Conservation (phyloP, 53 echinoderm and acorn worm genomes). For the Paracentrotus lividus region DNA sequence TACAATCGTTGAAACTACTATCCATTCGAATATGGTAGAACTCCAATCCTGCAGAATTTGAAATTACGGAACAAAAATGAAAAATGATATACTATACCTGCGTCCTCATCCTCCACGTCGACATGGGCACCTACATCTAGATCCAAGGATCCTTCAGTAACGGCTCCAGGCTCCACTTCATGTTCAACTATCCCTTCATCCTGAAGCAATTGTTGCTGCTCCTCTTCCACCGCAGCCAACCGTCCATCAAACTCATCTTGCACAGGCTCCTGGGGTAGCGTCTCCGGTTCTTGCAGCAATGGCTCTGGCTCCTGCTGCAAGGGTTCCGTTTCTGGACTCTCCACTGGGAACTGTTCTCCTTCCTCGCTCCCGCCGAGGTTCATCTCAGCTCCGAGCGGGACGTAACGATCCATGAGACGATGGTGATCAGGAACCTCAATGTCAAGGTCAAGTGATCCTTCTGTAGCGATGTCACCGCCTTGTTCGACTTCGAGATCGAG, state of each 20-base stretch:
- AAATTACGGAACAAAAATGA: not conserved
- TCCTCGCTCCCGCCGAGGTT: slow-evolving; percentile 21
- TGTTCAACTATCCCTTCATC: slow-evolving; percentile 15
- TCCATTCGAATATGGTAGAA: too few species aligned
- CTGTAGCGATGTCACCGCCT: slow-evolving; percentile 48
- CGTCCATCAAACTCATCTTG: slow-evolving; percentile 10
- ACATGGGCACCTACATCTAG: slow-evolving; percentile 58
- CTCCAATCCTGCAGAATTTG: not conserved
- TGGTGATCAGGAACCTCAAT: slow-evolving; percentile 33
- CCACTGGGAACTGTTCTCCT: slow-evolving; percentile 23
- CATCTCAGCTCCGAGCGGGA: slow-evolving; percentile 29
- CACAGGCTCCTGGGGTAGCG: not conserved
- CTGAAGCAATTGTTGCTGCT: not conserved
- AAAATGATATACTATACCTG: slow-evolving; percentile 45
- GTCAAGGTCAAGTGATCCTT: slow-evolving; percentile 55
- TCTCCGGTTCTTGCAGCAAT: not conserved
- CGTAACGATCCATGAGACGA: not conserved
- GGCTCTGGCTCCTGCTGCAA: not conserved
- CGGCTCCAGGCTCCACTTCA: slow-evolving; percentile 31
- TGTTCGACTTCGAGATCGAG: slow-evolving; percentile 51
- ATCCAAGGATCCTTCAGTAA: slow-evolving; percentile 62
- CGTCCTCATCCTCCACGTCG: slow-evolving; percentile 58
- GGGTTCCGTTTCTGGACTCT: slow-evolving; percentile 12
- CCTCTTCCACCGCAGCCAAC: not conserved
- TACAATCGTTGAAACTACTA: too few species aligned